These are phyloP conservation scores for Margarornis squamiger DNA, from an alignment of 2,797 vertebrate species.

Conservation along the genomic window DNA sequence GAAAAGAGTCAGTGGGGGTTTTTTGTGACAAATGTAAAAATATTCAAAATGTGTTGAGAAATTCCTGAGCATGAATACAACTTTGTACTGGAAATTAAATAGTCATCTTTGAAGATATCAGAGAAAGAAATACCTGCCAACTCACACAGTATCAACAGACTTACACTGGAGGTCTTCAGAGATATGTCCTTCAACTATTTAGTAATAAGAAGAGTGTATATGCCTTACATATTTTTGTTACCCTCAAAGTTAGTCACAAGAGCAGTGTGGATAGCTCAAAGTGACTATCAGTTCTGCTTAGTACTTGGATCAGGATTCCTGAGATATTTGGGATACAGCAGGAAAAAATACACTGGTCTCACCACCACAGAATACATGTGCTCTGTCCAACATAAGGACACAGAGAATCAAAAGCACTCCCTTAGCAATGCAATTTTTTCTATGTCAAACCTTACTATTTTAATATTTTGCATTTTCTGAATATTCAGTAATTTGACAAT, in stretches of 20 bases:
- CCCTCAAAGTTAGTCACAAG: neutral
- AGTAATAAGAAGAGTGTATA: neutral
- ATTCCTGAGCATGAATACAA: neutral
- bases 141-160: neutral
- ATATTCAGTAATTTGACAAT: neutral
- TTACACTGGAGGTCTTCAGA: neutral
- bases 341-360: neutral
- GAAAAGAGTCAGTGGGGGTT: neutral
- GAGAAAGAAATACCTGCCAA: neutral
- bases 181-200: neutral
- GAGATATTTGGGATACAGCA: neutral
- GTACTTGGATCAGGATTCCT: neutral
- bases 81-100: neutral
- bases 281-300: neutral
- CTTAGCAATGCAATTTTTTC: neutral
- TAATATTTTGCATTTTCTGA: neutral
- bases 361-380: neutral
- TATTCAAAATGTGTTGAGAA: neutral
- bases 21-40: neutral
- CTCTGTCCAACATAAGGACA: neutral
- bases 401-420: neutral
- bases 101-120: neutral
- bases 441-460: neutral
- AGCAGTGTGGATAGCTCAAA: neutral
- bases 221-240: neutral